These are phyloP conservation scores for Musca vetustissima DNA, from an alignment of 1,140 invertebrate species.

Conservation along the genomic window DNA sequence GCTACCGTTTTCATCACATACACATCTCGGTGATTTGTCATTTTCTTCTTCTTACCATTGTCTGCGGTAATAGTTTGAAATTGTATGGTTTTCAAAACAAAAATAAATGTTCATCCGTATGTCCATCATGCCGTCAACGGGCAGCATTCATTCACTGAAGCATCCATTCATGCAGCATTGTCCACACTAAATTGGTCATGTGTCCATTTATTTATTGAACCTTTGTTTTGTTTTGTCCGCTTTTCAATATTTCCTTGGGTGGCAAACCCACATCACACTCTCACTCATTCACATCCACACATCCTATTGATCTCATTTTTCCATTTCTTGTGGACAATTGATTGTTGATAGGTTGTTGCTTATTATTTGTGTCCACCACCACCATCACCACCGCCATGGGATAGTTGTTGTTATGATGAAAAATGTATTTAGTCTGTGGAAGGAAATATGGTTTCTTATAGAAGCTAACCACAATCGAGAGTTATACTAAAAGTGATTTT, in stretches of 20 bases:
- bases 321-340: background rate
- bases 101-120: background rate
- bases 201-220: slow-evolving; percentile 16
- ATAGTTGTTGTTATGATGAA: too few species aligned
- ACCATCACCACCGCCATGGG: too few species aligned
- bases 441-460: too few species aligned
- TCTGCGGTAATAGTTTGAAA: slow-evolving; percentile 26
- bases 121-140: background rate
- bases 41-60: background rate
- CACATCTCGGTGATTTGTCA: background rate
- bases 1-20: background rate
- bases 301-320: too few species aligned
- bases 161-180: slow-evolving; percentile 48
- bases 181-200: slow-evolving; percentile 45
- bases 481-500: too few species aligned
- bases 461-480: too few species aligned
- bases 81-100: background rate
- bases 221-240: background rate
- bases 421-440: too few species aligned
- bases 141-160: background rate
- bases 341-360: background rate
- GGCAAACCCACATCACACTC: too few species aligned
- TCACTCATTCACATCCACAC: too few species aligned
- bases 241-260: too few species aligned
- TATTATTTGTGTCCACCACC: background rate